phyloP scores from a whole-genome alignment of 2,113 vertebrate species.

The Brienomyrus brachyistius region DNA sequence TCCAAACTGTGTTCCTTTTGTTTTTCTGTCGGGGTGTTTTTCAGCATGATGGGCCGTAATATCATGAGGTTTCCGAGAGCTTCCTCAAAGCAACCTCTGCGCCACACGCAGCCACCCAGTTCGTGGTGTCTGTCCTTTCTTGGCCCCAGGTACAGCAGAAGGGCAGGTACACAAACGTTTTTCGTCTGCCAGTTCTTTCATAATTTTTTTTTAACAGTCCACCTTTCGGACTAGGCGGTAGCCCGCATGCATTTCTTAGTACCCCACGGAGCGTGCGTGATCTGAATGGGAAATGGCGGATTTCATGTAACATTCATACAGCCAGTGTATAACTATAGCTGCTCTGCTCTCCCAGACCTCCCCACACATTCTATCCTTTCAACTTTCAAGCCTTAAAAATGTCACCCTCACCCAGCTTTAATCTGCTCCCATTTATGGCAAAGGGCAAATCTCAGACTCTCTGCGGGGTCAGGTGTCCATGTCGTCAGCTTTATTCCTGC shows the following conservation, averaged over 20 bases:
- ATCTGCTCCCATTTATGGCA: background rate
- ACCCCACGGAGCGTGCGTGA: background rate
- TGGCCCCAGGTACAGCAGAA: background rate
- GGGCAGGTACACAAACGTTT: background rate
- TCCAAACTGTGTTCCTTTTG: background rate
- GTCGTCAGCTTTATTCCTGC: background rate
- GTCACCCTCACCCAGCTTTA: background rate
- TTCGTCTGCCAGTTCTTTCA: background rate
- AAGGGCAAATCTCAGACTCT: background rate
- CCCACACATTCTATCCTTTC: background rate
- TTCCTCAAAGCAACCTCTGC: background rate
- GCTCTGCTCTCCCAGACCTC: background rate
- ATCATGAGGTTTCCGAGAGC: background rate
- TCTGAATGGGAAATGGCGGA: background rate
- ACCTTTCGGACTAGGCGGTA: background rate
- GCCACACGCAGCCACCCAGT: background rate
- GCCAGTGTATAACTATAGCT: slow-evolving; percentile 5
- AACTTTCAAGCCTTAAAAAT: background rate
- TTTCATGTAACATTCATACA: slow-evolving; percentile 12
- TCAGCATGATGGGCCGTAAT: background rate
- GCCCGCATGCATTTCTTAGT: background rate
- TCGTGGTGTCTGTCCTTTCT: background rate
- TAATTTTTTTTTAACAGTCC: background rate
- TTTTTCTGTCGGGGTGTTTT: background rate
- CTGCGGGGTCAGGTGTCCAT: background rate